phyloP scores from a whole-genome alignment of 2,113 vertebrate species.

The Passer domesticus region DNA sequence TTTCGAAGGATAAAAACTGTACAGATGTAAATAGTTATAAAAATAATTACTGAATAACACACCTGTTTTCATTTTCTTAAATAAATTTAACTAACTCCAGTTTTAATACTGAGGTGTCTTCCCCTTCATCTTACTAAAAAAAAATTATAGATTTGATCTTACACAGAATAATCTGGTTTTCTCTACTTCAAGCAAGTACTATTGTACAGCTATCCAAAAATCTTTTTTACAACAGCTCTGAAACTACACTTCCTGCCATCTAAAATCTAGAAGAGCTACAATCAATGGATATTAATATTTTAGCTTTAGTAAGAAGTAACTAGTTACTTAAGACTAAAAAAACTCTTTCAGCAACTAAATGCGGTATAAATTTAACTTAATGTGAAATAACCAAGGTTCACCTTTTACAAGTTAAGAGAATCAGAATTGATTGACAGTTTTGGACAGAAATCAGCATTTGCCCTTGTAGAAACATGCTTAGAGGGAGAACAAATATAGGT shows the following conservation, averaged over 20 bases:
- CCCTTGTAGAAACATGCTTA: neutral
- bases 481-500: neutral
- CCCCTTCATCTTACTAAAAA: neutral
- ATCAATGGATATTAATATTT: neutral
- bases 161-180: neutral
- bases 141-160: neutral
- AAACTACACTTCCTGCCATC: neutral
- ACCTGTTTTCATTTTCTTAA: neutral
- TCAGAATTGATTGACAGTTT: neutral
- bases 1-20: neutral
- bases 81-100: neutral
- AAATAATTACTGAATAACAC: neutral
- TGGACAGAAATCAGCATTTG: neutral
- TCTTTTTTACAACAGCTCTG: rapidly evolving
- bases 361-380: neutral
- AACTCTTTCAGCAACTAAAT: neutral
- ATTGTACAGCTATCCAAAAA: neutral
- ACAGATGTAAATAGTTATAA: neutral
- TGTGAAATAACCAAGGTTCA: neutral
- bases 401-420: neutral
- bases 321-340: neutral
- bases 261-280: neutral
- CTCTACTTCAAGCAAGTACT: neutral
- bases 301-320: neutral
- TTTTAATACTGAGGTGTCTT: neutral